These are phyloP conservation scores for Rhagium mordax DNA, from an alignment of 2,888 invertebrate genomes.

Conservation along the genomic window DNA sequence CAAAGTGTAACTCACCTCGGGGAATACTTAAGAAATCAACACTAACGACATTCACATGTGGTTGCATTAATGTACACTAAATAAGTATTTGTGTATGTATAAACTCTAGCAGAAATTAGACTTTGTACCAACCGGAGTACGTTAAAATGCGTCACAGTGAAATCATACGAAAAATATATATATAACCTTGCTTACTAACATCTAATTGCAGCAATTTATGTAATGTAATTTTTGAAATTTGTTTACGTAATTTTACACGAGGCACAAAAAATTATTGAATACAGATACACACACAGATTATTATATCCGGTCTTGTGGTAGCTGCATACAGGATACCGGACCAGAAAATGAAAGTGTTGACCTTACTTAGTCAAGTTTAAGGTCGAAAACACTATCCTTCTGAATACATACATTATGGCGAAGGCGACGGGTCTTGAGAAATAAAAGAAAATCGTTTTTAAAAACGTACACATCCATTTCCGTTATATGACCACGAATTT, in stretches of 20 bases:
- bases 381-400: not conserved
- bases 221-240: not conserved
- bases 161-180: constrained; percentile 19
- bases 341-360: not conserved
- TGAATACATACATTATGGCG: too few species aligned
- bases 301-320: not conserved
- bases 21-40: not conserved
- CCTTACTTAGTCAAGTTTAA: not conserved
- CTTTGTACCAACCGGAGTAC: constrained; percentile 9
- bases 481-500: too few species aligned
- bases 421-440: too few species aligned
- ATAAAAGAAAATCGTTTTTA: too few species aligned
- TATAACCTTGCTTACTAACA: constrained; percentile 12
- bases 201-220: not conserved
- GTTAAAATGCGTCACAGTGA: constrained; percentile 11
- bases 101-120: constrained; percentile 20
- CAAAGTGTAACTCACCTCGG: not conserved
- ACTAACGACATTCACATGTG: not conserved
- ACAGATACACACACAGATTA: not conserved
- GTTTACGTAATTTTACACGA: not conserved
- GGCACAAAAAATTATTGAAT: too few species aligned
- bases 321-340: not conserved
- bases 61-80: not conserved
- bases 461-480: too few species aligned
- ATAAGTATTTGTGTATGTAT: not conserved